Percentiles rank a stretch among this genome's conserved stretches.
These are phyloP conservation scores for Eustalomyia histrio DNA, from an alignment of 2,888 invertebrate species.

Conservation along the genomic window DNA sequence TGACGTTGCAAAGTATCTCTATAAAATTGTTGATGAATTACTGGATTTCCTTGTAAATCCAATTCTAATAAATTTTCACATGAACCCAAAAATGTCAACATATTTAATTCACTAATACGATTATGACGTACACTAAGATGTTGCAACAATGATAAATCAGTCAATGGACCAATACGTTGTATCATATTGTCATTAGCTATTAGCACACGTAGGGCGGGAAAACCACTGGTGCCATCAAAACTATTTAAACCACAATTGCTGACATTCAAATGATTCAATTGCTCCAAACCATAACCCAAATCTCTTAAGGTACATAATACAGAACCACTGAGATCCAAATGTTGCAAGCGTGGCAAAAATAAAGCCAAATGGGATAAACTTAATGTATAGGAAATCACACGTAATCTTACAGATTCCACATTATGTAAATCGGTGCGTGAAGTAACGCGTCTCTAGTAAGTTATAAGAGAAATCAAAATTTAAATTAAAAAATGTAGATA, in stretches of 20 bases:
- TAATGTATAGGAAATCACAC: conserved; percentile 84
- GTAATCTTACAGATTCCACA: conserved; percentile 82
- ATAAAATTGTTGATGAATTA: conserved; percentile 75
- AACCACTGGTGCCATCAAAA: conserved; percentile 85
- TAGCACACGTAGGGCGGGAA: conserved; percentile 83
- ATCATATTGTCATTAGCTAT: conserved; percentile 84
- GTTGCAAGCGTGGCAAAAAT: conserved; percentile 83
- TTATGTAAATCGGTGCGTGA: conserved; percentile 79
- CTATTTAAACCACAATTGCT: conserved; percentile 84
- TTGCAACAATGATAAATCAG: conserved; percentile 80
- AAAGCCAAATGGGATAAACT: conserved; percentile 84
- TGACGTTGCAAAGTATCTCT: conserved; percentile 75
- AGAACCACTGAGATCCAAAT: conserved; percentile 85
- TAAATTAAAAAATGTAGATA: not conserved
- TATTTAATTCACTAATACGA: conserved; percentile 75
- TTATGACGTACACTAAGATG: conserved; percentile 79
- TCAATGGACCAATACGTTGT: conserved; percentile 83
- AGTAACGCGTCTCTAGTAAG: conserved; percentile 78
- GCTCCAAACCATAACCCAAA: conserved; percentile 84
- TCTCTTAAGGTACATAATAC: conserved; percentile 84
- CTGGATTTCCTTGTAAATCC: conserved; percentile 81
- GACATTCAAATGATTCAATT: conserved; percentile 80
- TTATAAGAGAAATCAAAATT: not conserved
- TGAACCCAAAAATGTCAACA: conserved; percentile 76
- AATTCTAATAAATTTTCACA: conserved; percentile 81